phyloP scores from a whole-genome alignment of 64 coral and sea anemone species.

The Actinia tenebrosa region DNA sequence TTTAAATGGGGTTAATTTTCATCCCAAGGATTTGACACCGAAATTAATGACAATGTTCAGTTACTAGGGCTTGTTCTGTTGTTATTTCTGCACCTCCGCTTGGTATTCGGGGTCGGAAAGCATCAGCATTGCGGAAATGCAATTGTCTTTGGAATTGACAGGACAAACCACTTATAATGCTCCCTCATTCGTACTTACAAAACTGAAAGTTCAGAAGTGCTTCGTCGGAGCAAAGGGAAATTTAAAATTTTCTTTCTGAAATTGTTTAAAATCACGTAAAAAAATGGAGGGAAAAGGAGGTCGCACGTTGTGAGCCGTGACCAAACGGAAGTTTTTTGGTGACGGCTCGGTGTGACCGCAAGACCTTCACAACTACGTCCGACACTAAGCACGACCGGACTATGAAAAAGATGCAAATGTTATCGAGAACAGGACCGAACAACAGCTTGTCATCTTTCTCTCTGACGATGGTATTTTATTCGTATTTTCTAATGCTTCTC shows the following conservation, averaged over 20 bases:
- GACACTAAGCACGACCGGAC: background rate
- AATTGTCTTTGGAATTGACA: background rate
- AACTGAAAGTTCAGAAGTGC: background rate
- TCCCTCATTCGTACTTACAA: background rate
- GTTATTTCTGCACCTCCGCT: background rate
- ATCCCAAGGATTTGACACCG: background rate
- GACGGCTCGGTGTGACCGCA: background rate
- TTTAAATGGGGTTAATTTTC: background rate
- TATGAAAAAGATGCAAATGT: background rate
- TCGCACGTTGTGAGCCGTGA: background rate
- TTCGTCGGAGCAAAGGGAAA: background rate
- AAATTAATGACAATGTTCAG: background rate
- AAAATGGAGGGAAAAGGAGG: background rate
- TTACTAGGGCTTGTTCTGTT: background rate
- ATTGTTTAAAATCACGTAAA: background rate
- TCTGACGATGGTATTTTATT: slow-evolving; percentile 4
- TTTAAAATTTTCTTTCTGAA: background rate
- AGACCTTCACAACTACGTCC: background rate
- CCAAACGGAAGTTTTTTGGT: background rate
- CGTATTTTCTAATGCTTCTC: background rate
- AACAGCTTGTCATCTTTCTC: background rate
- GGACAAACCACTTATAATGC: background rate
- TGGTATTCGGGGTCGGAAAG: background rate
- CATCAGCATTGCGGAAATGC: background rate
- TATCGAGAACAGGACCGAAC: background rate